These are phyloP conservation scores for Conistra vaccinii DNA, from an alignment of 2,888 invertebrate species.

Conservation along the genomic window DNA sequence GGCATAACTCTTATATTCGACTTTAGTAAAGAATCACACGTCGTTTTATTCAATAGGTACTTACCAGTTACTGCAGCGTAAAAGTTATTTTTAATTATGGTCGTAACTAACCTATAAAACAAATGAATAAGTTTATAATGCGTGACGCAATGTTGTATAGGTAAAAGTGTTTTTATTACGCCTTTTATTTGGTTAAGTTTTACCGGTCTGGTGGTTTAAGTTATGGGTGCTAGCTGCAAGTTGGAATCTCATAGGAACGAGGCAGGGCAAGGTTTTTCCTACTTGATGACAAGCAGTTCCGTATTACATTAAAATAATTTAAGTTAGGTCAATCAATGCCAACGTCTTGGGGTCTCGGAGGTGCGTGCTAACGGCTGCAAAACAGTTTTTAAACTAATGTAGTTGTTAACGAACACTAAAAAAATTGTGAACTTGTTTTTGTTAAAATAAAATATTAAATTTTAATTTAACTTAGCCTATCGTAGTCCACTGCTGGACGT, in stretches of 20 bases:
- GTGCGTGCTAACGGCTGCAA: too few relatives aligned
- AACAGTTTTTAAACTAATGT: too few relatives aligned
- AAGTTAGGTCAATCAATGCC: too few relatives aligned
- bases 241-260: slow-evolving; percentile 37
- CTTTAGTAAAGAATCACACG: background rate
- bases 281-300: background rate
- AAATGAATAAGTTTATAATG: slow-evolving; percentile 57
- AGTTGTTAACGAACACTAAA: too few relatives aligned
- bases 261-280: background rate
- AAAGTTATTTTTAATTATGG: slow-evolving; percentile 47
- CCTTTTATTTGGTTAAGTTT: slow-evolving; percentile 54
- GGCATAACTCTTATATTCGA: too few relatives aligned
- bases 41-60: slow-evolving; percentile 10
- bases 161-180: slow-evolving; percentile 44
- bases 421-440: too few relatives aligned
- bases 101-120: slow-evolving; percentile 53
- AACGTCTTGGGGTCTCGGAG: too few relatives aligned
- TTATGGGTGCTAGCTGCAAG: slow-evolving; percentile 37
- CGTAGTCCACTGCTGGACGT: too few relatives aligned
- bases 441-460: too few relatives aligned
- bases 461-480: too few relatives aligned
- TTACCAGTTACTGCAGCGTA: slow-evolving; percentile 14
- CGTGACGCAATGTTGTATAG: slow-evolving; percentile 44
- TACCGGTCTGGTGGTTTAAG: slow-evolving; percentile 48
- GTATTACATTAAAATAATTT: too few relatives aligned